Percentiles rank a stretch among this genome's conserved stretches.
phyloP scores from a whole-genome alignment of 2,113 vertebrate species.

The Engraulis encrasicolus region DNA sequence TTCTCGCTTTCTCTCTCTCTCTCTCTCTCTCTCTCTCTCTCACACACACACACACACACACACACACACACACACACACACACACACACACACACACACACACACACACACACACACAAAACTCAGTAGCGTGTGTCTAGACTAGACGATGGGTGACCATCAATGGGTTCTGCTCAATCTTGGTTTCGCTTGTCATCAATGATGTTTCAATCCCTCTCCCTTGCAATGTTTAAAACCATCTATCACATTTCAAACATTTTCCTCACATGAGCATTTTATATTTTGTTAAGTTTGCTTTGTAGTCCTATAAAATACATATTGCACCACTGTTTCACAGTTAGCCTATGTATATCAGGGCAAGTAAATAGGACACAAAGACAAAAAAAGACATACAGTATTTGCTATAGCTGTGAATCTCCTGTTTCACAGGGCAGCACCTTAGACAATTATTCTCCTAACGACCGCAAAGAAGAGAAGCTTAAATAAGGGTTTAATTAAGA shows the following conservation, averaged over 20 bases:
- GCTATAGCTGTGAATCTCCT: not conserved
- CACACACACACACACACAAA: too few relatives aligned
- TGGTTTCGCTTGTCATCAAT: too few relatives aligned
- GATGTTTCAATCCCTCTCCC: not conserved
- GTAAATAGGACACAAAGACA: not conserved
- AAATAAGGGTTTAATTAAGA: not conserved
- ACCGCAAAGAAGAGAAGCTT: not conserved
- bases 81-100: too few relatives aligned
- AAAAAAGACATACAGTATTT: not conserved
- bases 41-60: too few relatives aligned
- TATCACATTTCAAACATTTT: not conserved
- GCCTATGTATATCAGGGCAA: not conserved
- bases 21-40: too few relatives aligned
- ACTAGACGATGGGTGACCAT: not conserved
- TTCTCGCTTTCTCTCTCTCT: too few relatives aligned
- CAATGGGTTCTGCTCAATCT: not conserved
- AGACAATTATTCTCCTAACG: not conserved
- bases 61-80: not conserved
- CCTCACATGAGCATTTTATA: not conserved
- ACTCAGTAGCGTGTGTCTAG: not conserved
- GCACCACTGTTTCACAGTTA: too few relatives aligned
- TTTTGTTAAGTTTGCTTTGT: not conserved
- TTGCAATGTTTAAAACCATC: not conserved
- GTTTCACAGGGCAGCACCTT: not conserved
- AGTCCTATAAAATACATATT: too few relatives aligned